Percentiles rank a stretch among this genome's conserved stretches.
Conservation (phyloP, 2,888 invertebrate genomes). For the Lymantria monacha region DNA sequence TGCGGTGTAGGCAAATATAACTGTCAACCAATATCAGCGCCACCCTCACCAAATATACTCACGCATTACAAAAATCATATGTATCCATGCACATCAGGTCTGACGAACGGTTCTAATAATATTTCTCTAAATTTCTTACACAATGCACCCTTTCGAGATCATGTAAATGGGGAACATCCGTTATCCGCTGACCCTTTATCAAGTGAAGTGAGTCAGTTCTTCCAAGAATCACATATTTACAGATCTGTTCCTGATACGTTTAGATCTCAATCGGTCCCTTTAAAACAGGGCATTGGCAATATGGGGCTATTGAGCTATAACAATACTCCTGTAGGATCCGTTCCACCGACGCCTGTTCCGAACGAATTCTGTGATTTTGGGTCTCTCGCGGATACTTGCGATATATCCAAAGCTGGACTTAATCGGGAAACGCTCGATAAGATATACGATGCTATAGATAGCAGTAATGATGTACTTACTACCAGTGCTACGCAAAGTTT, state of each 20-base stretch:
- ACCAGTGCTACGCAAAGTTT: slow-evolving; percentile 51
- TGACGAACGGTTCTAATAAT: slow-evolving; percentile 68
- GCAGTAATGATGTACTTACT: slow-evolving; percentile 71
- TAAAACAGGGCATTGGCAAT: slow-evolving; percentile 81
- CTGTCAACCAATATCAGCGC: slow-evolving; percentile 84
- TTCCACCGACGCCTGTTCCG: slow-evolving; percentile 86
- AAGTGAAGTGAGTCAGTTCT: slow-evolving; percentile 84
- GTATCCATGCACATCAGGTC: slow-evolving; percentile 63
- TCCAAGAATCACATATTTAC: slow-evolving; percentile 76
- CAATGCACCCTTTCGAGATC: slow-evolving; percentile 66
- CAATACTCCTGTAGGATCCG: slow-evolving; percentile 84
- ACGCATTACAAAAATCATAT: slow-evolving; percentile 75
- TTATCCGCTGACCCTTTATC: slow-evolving; percentile 76
- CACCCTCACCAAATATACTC: slow-evolving; percentile 84
- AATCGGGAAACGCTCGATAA: slow-evolving; percentile 85
- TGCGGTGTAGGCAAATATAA: slow-evolving; percentile 59
- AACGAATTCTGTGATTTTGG: slow-evolving; percentile 88
- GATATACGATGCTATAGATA: slow-evolving; percentile 84
- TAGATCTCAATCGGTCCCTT: slow-evolving; percentile 91
- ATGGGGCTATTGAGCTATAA: slow-evolving; percentile 66
- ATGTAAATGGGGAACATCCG: slow-evolving; percentile 70
- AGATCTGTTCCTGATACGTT: slow-evolving; percentile 69
- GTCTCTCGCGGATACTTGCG: slow-evolving; percentile 82
- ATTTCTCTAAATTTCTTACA: slow-evolving; percentile 71
- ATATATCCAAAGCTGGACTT: slow-evolving; percentile 73